Percentiles rank a stretch among this genome's conserved stretches.
These are phyloP conservation scores for Anarsia innoxiella DNA, from an alignment of 2,888 invertebrate species.

Conservation along the genomic window DNA sequence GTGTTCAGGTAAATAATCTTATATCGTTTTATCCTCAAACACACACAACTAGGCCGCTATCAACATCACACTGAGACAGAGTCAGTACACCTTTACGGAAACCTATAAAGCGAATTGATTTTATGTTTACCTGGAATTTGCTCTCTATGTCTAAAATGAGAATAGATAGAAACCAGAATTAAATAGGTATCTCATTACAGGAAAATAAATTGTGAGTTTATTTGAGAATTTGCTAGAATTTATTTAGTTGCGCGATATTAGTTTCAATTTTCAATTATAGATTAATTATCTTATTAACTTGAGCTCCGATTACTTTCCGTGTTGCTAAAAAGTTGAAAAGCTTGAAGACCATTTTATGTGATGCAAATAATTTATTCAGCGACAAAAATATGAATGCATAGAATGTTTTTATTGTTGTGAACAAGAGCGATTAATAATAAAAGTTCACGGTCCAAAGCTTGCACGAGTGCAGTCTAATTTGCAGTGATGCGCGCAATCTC, in stretches of 20 bases:
- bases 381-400: slow-evolving; percentile 7
- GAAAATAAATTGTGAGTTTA: no score
- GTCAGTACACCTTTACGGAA: slow-evolving; percentile 43
- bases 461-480: slow-evolving; percentile 25
- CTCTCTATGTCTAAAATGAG: not conserved
- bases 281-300: no score
- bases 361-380: no score
- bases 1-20: no score
- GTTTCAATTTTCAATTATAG: no score
- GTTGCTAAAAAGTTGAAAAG: no score
- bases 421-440: slow-evolving; percentile 11
- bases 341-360: no score
- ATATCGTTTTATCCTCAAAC: slow-evolving; percentile 74
- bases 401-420: slow-evolving; percentile 7
- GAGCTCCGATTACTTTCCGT: no score
- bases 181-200: no score
- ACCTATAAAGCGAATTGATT: slow-evolving; percentile 16
- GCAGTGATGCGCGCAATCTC: slow-evolving; percentile 56
- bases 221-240: no score
- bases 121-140: slow-evolving; percentile 5
- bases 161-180: not conserved
- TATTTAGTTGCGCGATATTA: no score
- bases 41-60: slow-evolving; percentile 70
- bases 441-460: slow-evolving; percentile 13
- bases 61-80: slow-evolving; percentile 58